These are phyloP conservation scores for Elephas maximus DNA, from an alignment of 2,113 vertebrate species.

Conservation along the genomic window DNA sequence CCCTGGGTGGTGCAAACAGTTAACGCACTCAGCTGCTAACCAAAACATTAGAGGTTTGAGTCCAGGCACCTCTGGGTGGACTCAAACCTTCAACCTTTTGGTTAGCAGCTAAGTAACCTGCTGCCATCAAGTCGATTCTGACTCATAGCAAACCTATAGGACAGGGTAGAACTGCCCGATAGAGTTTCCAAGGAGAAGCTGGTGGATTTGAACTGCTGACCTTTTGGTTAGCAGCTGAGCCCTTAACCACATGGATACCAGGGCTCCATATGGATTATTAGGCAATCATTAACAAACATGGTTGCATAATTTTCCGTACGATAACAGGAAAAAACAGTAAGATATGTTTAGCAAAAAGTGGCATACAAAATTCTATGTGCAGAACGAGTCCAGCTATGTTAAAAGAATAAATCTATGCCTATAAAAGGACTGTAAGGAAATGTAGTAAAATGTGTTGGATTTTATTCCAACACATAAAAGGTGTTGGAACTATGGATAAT, in stretches of 20 bases:
- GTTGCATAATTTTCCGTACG: not conserved
- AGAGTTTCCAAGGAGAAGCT: not conserved
- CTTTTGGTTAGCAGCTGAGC: not conserved
- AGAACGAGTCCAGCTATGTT: not conserved
- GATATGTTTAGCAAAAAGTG: slow-evolving; percentile 42
- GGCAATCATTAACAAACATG: not conserved
- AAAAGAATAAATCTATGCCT: not conserved
- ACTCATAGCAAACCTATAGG: not conserved
- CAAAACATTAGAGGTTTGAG: not conserved
- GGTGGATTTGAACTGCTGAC: not conserved
- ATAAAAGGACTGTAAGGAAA: slow-evolving; percentile 2
- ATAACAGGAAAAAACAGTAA: not conserved
- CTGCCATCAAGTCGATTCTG: no score
- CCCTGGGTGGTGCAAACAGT: not conserved
- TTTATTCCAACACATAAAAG: not conserved
- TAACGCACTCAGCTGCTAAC: not conserved
- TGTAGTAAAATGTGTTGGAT: not conserved
- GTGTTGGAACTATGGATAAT: not conserved
- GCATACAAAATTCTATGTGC: not conserved
- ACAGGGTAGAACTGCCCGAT: not conserved
- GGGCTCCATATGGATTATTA: not conserved
- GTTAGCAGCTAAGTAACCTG: no score
- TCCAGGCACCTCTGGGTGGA: not conserved
- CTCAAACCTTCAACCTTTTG: no score
- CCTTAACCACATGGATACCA: not conserved